Evolutionary conservation across 2,113 vertebrate species (phyloP).

Genomic region (Malaclemys terrapin): DNA sequence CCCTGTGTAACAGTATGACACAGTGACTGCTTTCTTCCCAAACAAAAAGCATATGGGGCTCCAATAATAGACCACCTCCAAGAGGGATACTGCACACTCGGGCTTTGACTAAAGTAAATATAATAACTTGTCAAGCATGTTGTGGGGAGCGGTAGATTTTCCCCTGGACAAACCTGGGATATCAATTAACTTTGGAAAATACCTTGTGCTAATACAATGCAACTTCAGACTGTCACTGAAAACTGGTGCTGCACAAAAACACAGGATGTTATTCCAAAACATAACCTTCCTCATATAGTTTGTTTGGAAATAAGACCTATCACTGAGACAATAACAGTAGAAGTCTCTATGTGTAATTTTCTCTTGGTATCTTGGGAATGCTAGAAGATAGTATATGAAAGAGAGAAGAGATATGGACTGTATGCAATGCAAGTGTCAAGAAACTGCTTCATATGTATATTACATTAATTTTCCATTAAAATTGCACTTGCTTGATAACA

Average conservation of each 20-base stretch:
- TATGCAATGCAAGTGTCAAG: conserved; percentile 21
- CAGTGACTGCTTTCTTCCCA: conserved; percentile 96
- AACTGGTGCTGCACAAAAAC: conserved; percentile 89
- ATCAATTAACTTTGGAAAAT: conserved; percentile 94
- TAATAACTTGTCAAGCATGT: conserved; percentile 94
- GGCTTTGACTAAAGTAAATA: conserved; percentile 90
- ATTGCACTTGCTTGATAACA: conserved; percentile 31
- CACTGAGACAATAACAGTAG: conserved; percentile 82
- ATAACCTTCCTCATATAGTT: conserved; percentile 84
- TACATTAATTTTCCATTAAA: conserved; percentile 47
- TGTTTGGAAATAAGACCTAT: conserved; percentile 90
- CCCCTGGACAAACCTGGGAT: conserved; percentile 94
- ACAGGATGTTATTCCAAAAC: conserved; percentile 94
- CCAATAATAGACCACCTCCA: conserved; percentile 90
- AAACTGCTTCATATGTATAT: conserved; percentile 42
- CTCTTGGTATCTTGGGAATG: conserved; percentile 69
- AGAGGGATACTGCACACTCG: conserved; percentile 88
- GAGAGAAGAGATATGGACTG: conserved; percentile 13
- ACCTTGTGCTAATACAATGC: conserved; percentile 82
- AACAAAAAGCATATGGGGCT: conserved; percentile 93
- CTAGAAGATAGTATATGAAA: conserved; percentile 64
- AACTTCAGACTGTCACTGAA: conserved; percentile 87
- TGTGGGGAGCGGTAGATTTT: conserved; percentile 93
- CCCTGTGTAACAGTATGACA: conserved; percentile 97
- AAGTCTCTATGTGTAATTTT: conserved; percentile 73